Conservation (phyloP, 92 coral and sea anemone species). For the Anthopleura xanthogrammica region DNA sequence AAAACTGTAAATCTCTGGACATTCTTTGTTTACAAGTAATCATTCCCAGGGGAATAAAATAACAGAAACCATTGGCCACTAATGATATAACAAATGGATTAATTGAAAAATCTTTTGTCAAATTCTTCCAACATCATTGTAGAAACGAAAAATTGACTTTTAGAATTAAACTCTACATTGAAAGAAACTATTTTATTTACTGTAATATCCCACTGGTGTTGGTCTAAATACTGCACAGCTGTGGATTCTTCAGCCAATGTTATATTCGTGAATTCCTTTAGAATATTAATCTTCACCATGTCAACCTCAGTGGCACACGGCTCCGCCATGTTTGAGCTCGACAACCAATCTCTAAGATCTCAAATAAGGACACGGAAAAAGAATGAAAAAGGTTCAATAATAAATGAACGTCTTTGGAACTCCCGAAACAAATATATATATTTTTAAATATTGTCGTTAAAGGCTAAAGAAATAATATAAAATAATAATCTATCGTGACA, state of each 20-base stretch:
- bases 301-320: not conserved
- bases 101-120: not conserved
- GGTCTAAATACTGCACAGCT: not conserved
- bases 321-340: not conserved
- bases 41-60: not conserved
- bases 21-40: too few species aligned
- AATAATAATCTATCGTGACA: too few species aligned
- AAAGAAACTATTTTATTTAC: not conserved
- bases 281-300: not conserved
- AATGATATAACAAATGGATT: not conserved
- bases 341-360: not conserved
- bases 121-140: not conserved
- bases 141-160: not conserved
- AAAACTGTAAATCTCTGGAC: too few species aligned
- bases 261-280: conserved; percentile 15
- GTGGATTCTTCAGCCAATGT: conserved; percentile 15
- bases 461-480: too few species aligned
- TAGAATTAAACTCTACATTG: not conserved
- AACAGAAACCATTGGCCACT: not conserved
- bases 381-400: not conserved
- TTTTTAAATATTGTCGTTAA: too few species aligned
- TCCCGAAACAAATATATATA: too few species aligned
- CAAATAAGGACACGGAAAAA: not conserved
- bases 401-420: too few species aligned
- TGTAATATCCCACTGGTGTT: not conserved